These are phyloP conservation scores for Euphonia xanthogaster DNA, from an alignment of 2,797 vertebrate genomes.

Conservation along the genomic window DNA sequence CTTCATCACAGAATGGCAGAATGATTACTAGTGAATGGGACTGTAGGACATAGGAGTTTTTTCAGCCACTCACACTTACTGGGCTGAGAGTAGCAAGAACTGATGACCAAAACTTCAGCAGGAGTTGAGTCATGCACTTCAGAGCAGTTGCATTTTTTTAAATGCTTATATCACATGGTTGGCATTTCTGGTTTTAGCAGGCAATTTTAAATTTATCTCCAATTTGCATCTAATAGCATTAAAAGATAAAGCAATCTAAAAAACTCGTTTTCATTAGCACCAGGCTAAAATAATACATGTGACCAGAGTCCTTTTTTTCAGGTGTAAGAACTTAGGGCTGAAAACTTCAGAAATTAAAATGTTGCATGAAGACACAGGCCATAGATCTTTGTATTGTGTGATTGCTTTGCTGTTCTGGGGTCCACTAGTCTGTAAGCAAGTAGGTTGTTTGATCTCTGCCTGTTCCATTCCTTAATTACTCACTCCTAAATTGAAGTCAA, in stretches of 20 bases:
- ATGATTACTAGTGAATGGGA: background rate
- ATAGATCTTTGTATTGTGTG: background rate
- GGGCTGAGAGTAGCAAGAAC: background rate
- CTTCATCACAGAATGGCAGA: background rate
- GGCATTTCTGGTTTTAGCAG: background rate
- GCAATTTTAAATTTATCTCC: background rate
- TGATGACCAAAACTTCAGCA: background rate
- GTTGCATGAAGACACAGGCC: background rate
- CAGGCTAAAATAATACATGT: background rate
- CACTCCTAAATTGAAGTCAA: background rate
- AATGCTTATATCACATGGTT: background rate
- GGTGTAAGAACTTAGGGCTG: background rate
- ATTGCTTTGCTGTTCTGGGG: background rate
- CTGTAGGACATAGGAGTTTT: rapidly evolving
- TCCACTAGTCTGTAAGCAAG: background rate
- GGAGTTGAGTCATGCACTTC: background rate
- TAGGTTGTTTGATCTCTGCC: background rate
- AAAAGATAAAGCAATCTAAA: background rate
- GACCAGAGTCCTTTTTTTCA: background rate
- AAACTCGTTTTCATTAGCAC: background rate
- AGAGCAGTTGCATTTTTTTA: background rate
- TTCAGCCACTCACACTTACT: background rate
- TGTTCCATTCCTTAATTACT: background rate
- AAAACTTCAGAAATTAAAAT: background rate
- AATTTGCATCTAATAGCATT: background rate